Evolutionary conservation across 1,140 invertebrate species (phyloP), one percentile per base, ranked within the genome.

Genomic region (Pogonomyrmex barbatus): DNA sequence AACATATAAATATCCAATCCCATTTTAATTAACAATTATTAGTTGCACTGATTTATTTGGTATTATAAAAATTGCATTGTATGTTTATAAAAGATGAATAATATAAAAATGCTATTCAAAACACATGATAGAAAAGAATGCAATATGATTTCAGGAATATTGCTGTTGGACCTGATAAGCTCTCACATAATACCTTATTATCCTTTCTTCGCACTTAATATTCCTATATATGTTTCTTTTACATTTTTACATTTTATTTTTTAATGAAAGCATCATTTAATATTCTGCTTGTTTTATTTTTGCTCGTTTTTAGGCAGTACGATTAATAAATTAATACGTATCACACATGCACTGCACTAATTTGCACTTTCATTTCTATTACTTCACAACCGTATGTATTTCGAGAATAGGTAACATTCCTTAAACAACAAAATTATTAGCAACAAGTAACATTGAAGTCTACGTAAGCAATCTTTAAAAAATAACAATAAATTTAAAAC

Each of bases 101-200:
- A 81, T 24, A 68, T 24, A 30, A 65, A 47, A 82, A 60, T 67
- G 14, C 9, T 36, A 6, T 70, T 54, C 36, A 45, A 5, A 82
- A 71, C 39, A 67, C 17, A 56, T 88, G 71, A 73, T 82, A 81
- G 87, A 89, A 81, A 67, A 85, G 85, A 65, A 12, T 90, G 73
- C 77, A 63, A 86, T 81, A 70, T 91, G 85, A 88, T 92, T 92
- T 88, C 89, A 91, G 91, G 91, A 91, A 90, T 92, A 87, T 91
- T 52, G 90, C 90, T 63, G 85, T 87, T 86, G 91, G 91, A 60
- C 84, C 90, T 56, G 91, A 91, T 90, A 91, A 91, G n/a, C 68
- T 89, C 47, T 79, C 89, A 2, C 77, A 91, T 58, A 91, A 82
- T 86, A 84, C 85, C 68, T 79, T 90, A 60, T 85, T 91, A 65